Conservation (phyloP, 2,113 vertebrate species). For the Silurus glanis region DNA sequence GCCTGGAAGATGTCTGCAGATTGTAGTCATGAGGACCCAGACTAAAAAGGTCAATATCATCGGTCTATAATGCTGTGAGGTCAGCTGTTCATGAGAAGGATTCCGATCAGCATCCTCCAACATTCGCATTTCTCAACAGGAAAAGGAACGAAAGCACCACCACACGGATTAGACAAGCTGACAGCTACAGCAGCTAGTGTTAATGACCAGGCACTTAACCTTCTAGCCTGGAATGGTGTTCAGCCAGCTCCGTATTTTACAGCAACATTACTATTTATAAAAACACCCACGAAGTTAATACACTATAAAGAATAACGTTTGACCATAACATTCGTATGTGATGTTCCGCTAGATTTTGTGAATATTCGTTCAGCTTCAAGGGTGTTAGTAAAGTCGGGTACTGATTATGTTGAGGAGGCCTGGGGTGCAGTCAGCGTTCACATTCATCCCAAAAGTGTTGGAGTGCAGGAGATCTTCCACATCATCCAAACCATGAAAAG, state of each 20-base stretch:
- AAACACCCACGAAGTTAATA: too few relatives aligned
- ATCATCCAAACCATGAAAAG: too few relatives aligned
- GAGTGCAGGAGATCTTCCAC: too few relatives aligned
- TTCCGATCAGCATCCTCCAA: background rate
- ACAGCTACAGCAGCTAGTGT: background rate
- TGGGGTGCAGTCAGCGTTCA: too few relatives aligned
- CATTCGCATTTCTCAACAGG: background rate
- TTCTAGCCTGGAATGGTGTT: background rate
- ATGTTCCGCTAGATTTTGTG: too few relatives aligned
- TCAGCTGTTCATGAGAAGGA: background rate
- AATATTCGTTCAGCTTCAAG: too few relatives aligned
- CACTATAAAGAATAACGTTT: too few relatives aligned
- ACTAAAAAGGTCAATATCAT: background rate
- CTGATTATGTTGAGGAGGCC: too few relatives aligned
- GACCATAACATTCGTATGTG: too few relatives aligned
- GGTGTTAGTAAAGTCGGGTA: too few relatives aligned
- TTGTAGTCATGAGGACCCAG: background rate
- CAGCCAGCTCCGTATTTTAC: background rate
- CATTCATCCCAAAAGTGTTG: too few relatives aligned
- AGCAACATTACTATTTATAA: background rate
- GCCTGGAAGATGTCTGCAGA: conserved; percentile 19
- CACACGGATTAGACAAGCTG: background rate
- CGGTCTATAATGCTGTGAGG: background rate
- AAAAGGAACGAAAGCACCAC: background rate
- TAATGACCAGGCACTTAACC: background rate